Evolutionary conservation across 2,888 invertebrate genomes (phyloP).

Genomic region (Caenorhabditis sp.): DNA sequence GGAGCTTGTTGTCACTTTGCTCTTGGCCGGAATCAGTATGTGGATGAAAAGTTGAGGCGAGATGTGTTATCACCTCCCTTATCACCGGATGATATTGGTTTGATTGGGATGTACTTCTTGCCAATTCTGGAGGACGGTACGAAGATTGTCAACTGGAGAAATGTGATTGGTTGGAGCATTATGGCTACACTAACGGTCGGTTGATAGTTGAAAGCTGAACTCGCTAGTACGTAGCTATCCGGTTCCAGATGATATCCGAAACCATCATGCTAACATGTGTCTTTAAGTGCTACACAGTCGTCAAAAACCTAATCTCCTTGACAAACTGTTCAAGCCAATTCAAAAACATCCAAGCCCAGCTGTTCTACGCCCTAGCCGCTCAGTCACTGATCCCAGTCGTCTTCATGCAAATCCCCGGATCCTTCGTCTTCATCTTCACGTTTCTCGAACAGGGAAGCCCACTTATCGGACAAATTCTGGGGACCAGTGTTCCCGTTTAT

Average conservation of each 20-base stretch:
- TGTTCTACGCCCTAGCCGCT: slow-evolving; percentile 4
- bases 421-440: too few relatives aligned
- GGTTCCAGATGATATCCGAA: background rate
- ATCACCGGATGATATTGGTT: background rate
- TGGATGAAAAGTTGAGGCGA: background rate
- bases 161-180: background rate
- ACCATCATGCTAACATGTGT: background rate
- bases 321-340: background rate
- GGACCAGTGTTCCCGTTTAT: background rate
- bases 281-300: background rate
- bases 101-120: background rate
- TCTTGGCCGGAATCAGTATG: background rate
- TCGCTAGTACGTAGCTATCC: background rate
- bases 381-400: background rate
- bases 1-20: background rate
- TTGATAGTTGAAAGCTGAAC: background rate
- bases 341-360: background rate
- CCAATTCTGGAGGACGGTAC: slow-evolving; percentile 11
- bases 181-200: background rate
- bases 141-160: background rate
- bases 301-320: background rate
- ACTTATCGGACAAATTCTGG: background rate
- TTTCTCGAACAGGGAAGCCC: background rate
- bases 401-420: background rate
- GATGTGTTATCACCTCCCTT: background rate